phyloP scores from a whole-genome alignment of 2,888 invertebrate species.

The Ommatoiulus sabulosus region DNA sequence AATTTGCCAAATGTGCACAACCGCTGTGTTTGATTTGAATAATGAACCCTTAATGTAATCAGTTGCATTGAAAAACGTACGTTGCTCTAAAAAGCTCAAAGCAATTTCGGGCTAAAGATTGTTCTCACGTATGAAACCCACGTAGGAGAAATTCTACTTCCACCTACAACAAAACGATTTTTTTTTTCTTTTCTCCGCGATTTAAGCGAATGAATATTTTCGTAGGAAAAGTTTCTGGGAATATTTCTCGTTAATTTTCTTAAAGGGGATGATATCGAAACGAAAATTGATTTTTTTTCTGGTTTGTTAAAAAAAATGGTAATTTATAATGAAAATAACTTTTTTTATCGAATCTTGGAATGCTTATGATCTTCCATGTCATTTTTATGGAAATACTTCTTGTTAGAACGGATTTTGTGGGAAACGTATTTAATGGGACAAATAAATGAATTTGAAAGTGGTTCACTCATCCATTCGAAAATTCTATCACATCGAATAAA shows the following conservation, averaged over 20 bases:
- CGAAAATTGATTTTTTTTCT: background rate
- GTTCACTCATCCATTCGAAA: too few relatives aligned
- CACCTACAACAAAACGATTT: background rate
- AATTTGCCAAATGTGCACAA: slow-evolving; percentile 47
- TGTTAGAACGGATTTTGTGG: too few relatives aligned
- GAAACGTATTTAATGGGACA: too few relatives aligned
- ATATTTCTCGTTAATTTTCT: background rate
- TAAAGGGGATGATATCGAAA: background rate
- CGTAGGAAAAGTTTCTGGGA: background rate
- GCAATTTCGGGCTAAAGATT: slow-evolving; percentile 29
- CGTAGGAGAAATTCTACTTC: background rate
- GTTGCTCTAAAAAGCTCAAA: slow-evolving; percentile 41
- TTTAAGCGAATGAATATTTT: background rate
- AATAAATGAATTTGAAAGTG: too few relatives aligned
- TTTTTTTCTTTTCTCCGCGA: background rate
- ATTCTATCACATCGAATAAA: too few relatives aligned
- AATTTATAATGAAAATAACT: background rate
- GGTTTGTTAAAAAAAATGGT: background rate
- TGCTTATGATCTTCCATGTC: background rate
- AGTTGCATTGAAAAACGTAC: slow-evolving; percentile 39
- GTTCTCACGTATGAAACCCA: slow-evolving; percentile 37
- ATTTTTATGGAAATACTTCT: too few relatives aligned
- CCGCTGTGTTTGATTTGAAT: slow-evolving; percentile 48
- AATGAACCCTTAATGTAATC: slow-evolving; percentile 48
- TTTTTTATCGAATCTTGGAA: background rate